Evolutionary conservation across 1,140 invertebrate genomes (phyloP), one percentile per base, ranked within the genome.

Genomic region (Thaumetopoea pityocampa): DNA sequence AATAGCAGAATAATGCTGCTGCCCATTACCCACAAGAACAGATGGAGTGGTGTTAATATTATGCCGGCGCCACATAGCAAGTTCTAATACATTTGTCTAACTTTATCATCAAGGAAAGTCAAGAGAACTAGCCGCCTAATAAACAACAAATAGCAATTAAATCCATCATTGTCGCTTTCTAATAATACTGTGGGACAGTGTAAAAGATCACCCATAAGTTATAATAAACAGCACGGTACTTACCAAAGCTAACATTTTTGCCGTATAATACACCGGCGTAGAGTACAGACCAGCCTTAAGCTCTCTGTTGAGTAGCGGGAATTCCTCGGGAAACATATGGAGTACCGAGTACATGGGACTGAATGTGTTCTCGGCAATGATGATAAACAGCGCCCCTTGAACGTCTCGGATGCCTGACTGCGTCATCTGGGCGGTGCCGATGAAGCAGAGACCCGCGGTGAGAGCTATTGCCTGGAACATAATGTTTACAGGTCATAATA

Each of bases 331-430:
- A 58, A 96, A 93, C 43, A 92, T 84, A 40, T 92, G 87, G 3
- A 96, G 83, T 1, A 93, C 92, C 0, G 92, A 90, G 67, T 96
- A 96, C 92, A 96, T 94, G 0, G 94, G 92, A 26, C 90, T 90
- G 76, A 95, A 96, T 2, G 93, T 93, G 57, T 95, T 96, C 84
- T 96, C 94, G 0, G 93, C 90, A 19, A 96, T 93, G 66, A 96
- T 88, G 11, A 95, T 90, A 64, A 95, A 96, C 1, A 96, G 69
- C 0, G 91, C 90, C 5, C 94, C 94, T 78, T 96, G 92, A 1
- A 94, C 89, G 11, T 93, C 90, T 71, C 95, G 94, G 7, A 96
- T 89, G 1, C 94, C 94, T 4, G 88, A 78, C 67, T 96, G 94
- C 22, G 92, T 90, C 0, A 90, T 65, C 1, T 70, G 62, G 5